Conservation (phyloP, 2,888 invertebrate species). For the Gari tellinella region DNA sequence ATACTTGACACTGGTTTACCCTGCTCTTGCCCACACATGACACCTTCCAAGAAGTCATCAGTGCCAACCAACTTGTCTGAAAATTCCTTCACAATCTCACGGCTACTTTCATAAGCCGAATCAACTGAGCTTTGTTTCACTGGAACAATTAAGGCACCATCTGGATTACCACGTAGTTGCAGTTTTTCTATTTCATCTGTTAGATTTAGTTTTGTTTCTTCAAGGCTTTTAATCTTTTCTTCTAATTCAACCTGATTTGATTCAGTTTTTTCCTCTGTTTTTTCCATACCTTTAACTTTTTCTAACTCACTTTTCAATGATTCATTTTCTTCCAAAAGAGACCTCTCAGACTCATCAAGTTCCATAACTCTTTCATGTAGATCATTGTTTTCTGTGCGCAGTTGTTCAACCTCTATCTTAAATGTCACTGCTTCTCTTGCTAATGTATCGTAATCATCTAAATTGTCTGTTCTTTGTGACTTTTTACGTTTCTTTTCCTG, state of each 20-base stretch:
- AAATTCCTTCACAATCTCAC: constrained; percentile 37
- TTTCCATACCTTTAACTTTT: constrained; percentile 48
- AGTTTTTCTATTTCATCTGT: constrained; percentile 4
- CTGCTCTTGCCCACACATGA: constrained; percentile 56
- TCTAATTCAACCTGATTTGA: constrained; percentile 70
- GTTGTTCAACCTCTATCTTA: constrained; percentile 61
- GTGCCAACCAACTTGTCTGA: constrained; percentile 58
- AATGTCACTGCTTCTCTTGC: constrained; percentile 59
- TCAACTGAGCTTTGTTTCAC: constrained; percentile 39
- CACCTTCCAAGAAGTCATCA: constrained; percentile 61
- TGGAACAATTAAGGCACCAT: constrained; percentile 1
- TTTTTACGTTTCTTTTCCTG: constrained; percentile 58
- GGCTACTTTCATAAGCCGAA: constrained; percentile 50
- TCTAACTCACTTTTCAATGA: constrained; percentile 43
- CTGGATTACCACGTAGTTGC: constrained; percentile 6
- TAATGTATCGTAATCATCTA: constrained; percentile 60
- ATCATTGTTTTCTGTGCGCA: constrained; percentile 66
- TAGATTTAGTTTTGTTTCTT: not conserved
- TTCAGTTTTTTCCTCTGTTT: constrained; percentile 53
- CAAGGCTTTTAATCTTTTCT: constrained; percentile 57
- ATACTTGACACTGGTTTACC: constrained; percentile 65
- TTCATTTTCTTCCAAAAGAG: constrained; percentile 52
- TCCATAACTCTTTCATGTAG: constrained; percentile 68
- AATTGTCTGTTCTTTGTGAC: constrained; percentile 54
- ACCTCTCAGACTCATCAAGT: constrained; percentile 65